These are phyloP conservation scores for Eulemur rubriventer DNA, from an alignment of 2,797 vertebrate species.

Conservation along the genomic window DNA sequence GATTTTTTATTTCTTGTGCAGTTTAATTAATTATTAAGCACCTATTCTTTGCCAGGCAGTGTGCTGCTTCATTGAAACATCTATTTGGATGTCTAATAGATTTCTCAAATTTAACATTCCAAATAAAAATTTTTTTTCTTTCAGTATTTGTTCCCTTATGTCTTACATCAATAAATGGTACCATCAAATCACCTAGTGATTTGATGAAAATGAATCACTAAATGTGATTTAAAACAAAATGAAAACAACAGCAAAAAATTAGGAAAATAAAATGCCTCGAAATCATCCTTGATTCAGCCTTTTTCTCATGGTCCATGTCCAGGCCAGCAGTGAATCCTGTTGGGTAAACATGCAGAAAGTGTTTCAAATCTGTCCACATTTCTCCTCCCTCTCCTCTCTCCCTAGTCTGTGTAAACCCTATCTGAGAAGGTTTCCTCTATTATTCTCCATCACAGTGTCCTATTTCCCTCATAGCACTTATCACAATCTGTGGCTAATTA, in stretches of 20 bases:
- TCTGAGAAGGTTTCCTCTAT: neutral
- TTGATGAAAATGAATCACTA: too few relatives aligned
- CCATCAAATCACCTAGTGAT: neutral
- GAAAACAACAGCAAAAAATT: neutral
- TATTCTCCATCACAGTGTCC: neutral
- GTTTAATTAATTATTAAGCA: neutral
- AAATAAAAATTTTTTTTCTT: neutral
- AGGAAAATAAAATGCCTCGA: neutral
- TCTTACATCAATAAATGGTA: neutral
- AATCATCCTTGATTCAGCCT: neutral
- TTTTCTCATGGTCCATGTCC: neutral
- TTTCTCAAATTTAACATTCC: neutral
- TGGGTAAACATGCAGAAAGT: neutral
- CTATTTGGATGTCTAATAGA: neutral
- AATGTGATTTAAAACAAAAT: neutral
- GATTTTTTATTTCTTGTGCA: neutral
- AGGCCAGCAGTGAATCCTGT: neutral
- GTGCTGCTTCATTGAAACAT: neutral
- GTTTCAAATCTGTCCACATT: neutral
- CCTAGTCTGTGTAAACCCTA: neutral
- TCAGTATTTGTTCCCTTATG: neutral
- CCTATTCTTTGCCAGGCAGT: neutral
- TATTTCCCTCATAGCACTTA: neutral
- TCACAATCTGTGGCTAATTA: neutral
- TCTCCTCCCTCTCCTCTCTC: neutral